Conservation (phyloP, 30 jellyfish, hydroid and myxozoan genomes). For the Aurelia aurita region DNA sequence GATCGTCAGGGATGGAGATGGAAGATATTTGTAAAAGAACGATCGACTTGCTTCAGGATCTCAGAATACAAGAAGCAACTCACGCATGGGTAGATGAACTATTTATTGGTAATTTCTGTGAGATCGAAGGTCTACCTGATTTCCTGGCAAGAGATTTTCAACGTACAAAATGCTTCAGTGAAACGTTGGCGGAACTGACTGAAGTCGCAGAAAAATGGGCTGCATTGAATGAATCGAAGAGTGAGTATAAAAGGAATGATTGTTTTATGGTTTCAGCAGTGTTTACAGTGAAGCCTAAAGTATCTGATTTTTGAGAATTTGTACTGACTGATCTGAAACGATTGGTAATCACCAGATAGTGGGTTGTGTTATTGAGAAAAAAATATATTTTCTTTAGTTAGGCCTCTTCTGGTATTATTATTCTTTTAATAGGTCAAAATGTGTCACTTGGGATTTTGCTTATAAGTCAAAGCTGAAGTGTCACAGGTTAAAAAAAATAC, state of each 20-base stretch:
- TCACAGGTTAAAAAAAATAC: no score
- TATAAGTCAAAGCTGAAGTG: no score
- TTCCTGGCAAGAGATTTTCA: constrained; percentile 1
- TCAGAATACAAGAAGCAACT: constrained; percentile 14
- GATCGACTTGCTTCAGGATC: constrained; percentile 14
- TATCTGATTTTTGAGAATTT: no score
- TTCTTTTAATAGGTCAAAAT: no score
- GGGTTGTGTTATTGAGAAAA: no score
- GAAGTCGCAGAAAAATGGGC: constrained; percentile 26
- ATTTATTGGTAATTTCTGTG: constrained; percentile 34
- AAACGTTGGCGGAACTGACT: constrained; percentile 8
- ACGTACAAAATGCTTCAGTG: constrained; percentile 11
- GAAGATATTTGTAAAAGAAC: constrained; percentile 16
- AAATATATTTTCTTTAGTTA: no score
- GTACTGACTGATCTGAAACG: no score
- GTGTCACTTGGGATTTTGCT: no score
- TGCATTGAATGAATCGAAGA: constrained; percentile 9
- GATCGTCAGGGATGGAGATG: neutral
- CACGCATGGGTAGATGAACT: constrained; percentile 25
- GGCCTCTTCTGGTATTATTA: no score
- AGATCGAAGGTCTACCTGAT: constrained; percentile 46
- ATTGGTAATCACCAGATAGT: no score
- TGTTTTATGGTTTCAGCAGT: no score
- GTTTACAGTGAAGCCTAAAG: no score
- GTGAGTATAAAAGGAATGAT: constrained; percentile 7